Conservation (phyloP, 2,113 vertebrate species). For the Gymnocephalus cernua region DNA sequence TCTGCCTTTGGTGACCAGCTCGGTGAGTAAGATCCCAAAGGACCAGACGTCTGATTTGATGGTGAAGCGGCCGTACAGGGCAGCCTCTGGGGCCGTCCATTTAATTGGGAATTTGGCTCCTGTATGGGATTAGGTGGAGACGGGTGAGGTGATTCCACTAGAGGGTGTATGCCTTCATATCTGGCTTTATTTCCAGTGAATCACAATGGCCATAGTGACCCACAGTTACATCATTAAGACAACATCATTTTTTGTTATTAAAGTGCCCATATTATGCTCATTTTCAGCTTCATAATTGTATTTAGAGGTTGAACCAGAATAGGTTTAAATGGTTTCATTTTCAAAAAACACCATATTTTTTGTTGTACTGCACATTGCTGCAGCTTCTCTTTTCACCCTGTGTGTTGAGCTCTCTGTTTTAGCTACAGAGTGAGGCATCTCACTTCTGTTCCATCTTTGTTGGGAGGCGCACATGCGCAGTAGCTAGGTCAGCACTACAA, state of each 20-base stretch:
- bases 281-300: too few species aligned
- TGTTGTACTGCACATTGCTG: too few species aligned
- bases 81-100: conserved; percentile 96
- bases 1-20: conserved; percentile 95
- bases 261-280: too few species aligned
- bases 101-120: conserved; percentile 98
- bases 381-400: too few species aligned
- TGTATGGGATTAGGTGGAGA: conserved; percentile 56
- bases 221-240: conserved; percentile 18
- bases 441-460: too few species aligned
- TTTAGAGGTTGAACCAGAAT: too few species aligned
- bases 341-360: too few species aligned
- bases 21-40: conserved; percentile 94
- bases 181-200: conserved; percentile 14
- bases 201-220: conserved; percentile 16
- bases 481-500: too few species aligned
- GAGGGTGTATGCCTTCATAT: conserved; percentile 34
- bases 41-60: conserved; percentile 98
- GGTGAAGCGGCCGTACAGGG: conserved; percentile 94
- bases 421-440: too few species aligned
- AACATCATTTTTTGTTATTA: background rate
- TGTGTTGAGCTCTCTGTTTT: too few species aligned
- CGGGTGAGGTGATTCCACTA: conserved; percentile 41
- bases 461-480: too few species aligned
- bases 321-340: too few species aligned